Evolutionary conservation across 2,113 vertebrate genomes (phyloP).

Genomic region (Rhagologus leucostigma): DNA sequence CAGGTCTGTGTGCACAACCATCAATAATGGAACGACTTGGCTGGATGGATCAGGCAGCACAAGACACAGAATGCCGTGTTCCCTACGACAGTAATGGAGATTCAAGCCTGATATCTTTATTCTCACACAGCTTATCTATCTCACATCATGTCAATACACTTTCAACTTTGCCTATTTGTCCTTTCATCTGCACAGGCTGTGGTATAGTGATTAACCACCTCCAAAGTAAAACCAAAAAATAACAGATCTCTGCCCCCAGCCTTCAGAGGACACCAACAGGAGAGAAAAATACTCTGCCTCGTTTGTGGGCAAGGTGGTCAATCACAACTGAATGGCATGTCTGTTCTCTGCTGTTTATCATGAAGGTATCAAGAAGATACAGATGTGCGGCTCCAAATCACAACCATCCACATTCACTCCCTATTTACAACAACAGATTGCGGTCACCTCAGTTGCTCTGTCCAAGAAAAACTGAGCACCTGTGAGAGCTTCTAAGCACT

Average conservation of each 20-base stretch:
- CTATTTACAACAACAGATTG: no score
- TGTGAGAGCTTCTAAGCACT: neutral
- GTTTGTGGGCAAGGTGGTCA: neutral
- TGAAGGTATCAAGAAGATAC: neutral
- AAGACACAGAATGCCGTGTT: neutral
- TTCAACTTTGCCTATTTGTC: constrained; percentile 16
- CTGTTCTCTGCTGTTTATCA: neutral
- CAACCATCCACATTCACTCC: neutral
- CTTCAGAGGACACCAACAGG: neutral
- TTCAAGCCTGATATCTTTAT: constrained; percentile 23
- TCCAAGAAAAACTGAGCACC: neutral
- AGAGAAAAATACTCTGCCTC: neutral
- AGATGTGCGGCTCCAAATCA: neutral
- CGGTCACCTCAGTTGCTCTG: fast-evolving
- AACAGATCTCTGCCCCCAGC: neutral
- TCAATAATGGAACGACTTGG: neutral
- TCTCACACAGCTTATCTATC: constrained; percentile 20
- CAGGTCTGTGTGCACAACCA: neutral
- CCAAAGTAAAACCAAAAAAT: neutral
- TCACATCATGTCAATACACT: constrained; percentile 21
- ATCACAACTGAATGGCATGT: neutral
- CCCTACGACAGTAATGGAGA: neutral
- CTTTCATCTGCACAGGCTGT: neutral
- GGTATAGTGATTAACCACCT: constrained; percentile 1
- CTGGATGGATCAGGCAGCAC: neutral